Conservation (phyloP, 2,113 vertebrate species). For the Sceloporus undulatus region DNA sequence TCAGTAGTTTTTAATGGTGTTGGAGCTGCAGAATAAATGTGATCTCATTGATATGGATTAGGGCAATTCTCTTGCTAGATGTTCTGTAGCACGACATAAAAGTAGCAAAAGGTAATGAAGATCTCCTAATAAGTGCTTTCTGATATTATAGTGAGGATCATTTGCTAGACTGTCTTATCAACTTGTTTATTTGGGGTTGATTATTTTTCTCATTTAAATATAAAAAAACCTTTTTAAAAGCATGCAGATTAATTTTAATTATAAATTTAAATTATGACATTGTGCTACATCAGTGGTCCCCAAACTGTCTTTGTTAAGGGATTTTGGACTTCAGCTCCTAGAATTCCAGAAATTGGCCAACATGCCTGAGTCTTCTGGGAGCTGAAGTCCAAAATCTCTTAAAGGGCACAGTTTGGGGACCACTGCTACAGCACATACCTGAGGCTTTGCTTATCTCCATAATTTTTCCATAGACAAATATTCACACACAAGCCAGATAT, state of each 20-base stretch:
- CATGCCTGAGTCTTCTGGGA: no score
- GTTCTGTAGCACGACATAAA: not conserved
- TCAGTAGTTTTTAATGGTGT: not conserved
- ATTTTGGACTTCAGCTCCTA: no score
- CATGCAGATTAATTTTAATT: no score
- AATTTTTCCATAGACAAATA: not conserved
- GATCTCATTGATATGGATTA: constrained; percentile 36
- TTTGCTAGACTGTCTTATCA: no score
- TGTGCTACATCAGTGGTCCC: not conserved
- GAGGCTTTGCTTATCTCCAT: not conserved
- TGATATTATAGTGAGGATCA: not conserved
- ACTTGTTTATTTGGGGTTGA: no score
- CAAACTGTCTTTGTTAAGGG: no score
- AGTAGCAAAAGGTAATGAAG: not conserved
- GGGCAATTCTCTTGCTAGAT: constrained; percentile 1
- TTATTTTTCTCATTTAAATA: no score
- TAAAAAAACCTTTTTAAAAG: no score
- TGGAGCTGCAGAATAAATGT: constrained; percentile 25
- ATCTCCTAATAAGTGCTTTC: not conserved
- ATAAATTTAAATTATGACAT: no score
- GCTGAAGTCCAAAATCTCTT: no score
- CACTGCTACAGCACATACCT: not conserved
- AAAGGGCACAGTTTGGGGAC: no score
- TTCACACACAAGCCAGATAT: not conserved
- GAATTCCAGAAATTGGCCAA: no score